Percentiles rank a stretch among this genome's conserved stretches.
These are phyloP conservation scores for Mareca strepera DNA, from an alignment of 2,797 vertebrate genomes.

Conservation along the genomic window DNA sequence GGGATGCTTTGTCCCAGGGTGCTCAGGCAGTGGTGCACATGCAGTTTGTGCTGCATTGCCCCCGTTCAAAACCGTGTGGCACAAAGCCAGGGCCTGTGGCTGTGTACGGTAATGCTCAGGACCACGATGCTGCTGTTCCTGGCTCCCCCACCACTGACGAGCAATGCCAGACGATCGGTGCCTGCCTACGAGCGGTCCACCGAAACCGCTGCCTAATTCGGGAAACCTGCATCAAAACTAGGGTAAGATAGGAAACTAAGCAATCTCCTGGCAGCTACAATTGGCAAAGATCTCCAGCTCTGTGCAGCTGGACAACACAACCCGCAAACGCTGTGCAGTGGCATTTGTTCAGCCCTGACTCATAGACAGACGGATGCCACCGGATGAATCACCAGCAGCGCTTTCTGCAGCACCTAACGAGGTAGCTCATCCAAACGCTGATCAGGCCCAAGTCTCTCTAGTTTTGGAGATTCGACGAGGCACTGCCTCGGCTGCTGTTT, in stretches of 20 bases:
- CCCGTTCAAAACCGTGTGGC: neutral
- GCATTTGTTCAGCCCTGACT: constrained; percentile 68
- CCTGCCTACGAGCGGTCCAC: neutral
- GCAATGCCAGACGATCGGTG: neutral
- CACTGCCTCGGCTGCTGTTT: neutral
- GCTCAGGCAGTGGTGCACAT: accelerated
- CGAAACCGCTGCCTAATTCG: neutral
- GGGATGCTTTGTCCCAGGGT: accelerated
- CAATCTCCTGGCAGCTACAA: neutral
- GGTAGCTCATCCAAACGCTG: constrained; percentile 54
- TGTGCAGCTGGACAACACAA: neutral
- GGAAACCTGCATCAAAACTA: neutral
- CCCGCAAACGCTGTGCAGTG: neutral
- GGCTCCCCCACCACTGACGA: neutral
- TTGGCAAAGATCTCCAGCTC: neutral
- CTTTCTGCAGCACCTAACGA: constrained; percentile 37
- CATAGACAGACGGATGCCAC: constrained; percentile 33
- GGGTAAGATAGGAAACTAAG: neutral
- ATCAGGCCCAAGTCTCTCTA: neutral
- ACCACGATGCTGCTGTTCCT: neutral
- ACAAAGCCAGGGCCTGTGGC: neutral
- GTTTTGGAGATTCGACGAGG: neutral
- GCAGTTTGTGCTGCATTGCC: accelerated
- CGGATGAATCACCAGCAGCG: constrained; percentile 58
- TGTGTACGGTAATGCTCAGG: neutral